Evolutionary conservation across 2,888 invertebrate genomes (phyloP).

Genomic region (Diadromus collaris): DNA sequence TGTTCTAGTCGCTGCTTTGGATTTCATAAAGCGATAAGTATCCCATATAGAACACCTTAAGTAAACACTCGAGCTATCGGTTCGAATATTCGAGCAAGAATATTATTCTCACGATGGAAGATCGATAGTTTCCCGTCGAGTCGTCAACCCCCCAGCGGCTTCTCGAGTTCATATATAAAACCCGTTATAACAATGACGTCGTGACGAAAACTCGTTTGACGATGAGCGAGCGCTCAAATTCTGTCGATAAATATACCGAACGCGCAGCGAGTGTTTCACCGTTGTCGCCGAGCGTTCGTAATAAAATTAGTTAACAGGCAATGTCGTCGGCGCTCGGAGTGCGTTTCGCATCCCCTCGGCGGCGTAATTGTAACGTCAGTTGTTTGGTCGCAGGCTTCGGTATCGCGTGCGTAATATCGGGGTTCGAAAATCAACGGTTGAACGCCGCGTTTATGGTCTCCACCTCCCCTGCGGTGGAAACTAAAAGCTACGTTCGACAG

Average conservation of each 20-base stretch:
- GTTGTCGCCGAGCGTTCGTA: background rate
- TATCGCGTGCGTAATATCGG: slow-evolving; percentile 18
- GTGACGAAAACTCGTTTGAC: background rate
- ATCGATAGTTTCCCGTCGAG: background rate
- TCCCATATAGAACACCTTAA: background rate
- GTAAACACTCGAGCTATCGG: background rate
- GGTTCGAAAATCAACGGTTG: slow-evolving; percentile 26
- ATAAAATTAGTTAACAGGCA: background rate
- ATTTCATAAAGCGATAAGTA: background rate
- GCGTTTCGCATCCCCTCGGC: background rate
- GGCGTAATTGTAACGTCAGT: background rate
- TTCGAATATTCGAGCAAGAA: background rate
- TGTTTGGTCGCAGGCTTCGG: background rate
- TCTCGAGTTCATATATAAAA: background rate
- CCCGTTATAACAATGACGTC: slow-evolving; percentile 3
- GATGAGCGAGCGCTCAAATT: background rate
- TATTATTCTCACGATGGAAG: background rate
- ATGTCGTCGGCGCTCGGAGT: background rate
- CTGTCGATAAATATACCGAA: background rate
- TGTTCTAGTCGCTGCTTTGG: background rate
- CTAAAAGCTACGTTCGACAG: too few species aligned
- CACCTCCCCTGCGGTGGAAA: background rate
- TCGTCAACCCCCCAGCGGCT: background rate
- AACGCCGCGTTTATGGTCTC: slow-evolving; percentile 22
- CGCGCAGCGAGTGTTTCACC: background rate